Evolutionary conservation across 2,113 vertebrate genomes (phyloP).

Genomic region (Todiramphus saurophagus): DNA sequence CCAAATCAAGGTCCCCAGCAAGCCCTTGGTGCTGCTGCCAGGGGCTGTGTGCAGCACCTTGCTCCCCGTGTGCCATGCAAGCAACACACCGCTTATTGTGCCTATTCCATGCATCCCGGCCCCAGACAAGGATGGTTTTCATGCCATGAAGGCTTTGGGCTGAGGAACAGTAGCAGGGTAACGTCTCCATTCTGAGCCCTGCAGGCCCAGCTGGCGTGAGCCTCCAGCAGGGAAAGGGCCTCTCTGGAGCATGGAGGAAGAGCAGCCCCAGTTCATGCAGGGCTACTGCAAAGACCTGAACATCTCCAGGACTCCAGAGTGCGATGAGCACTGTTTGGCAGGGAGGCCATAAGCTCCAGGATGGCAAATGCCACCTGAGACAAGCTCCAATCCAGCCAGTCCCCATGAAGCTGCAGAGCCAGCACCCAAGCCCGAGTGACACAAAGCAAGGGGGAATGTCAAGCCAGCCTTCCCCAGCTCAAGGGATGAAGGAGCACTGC

Average conservation of each 20-base stretch:
- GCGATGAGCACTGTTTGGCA: accelerated
- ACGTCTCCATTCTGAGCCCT: not conserved
- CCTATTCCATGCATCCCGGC: not conserved
- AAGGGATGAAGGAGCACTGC: not conserved
- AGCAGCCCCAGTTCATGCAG: accelerated
- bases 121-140: not conserved
- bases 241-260: not conserved
- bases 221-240: not conserved
- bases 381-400: not conserved
- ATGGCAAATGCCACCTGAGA: not conserved
- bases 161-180: not conserved
- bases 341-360: not conserved
- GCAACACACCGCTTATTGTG: not conserved
- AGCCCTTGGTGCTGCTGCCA: not conserved
- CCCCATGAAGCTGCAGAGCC: not conserved
- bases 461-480: accelerated
- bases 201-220: not conserved
- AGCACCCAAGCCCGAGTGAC: not conserved
- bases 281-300: not conserved
- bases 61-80: accelerated
- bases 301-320: not conserved
- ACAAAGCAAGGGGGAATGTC: not conserved
- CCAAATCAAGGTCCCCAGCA: not conserved
- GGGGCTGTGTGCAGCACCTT: accelerated
- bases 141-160: not conserved